A percentile compares a stretch with the other conserved stretches of the same genome.
Conservation (phyloP, 2,888 invertebrate genomes). For the Dorcus parallelipipedus region DNA sequence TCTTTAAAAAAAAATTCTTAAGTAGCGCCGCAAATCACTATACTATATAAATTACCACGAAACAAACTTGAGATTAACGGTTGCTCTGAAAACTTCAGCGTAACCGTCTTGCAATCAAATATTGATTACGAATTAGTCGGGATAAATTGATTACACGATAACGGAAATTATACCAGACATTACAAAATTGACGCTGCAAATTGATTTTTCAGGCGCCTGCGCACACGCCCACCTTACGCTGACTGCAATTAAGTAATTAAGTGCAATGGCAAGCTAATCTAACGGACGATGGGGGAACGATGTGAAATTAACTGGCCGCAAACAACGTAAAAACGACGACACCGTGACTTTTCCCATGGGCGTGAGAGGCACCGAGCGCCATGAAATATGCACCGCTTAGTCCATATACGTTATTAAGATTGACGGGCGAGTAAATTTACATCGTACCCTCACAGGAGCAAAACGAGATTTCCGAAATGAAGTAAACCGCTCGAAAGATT, state of each 20-base stretch:
- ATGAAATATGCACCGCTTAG: too few species aligned
- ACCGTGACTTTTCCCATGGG: background rate
- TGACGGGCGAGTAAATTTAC: background rate
- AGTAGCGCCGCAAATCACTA: too few species aligned
- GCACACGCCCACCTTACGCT: conserved; percentile 12
- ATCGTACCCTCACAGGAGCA: background rate
- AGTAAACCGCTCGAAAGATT: too few species aligned
- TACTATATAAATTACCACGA: too few species aligned
- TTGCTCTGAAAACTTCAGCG: background rate
- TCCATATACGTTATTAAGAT: background rate
- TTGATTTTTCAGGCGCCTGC: conserved; percentile 43
- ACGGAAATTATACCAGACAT: conserved; percentile 41
- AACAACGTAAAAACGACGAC: background rate
- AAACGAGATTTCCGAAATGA: too few species aligned
- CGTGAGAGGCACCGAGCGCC: too few species aligned
- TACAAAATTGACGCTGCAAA: conserved; percentile 40
- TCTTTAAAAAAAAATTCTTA: too few species aligned
- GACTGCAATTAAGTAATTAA: conserved; percentile 36
- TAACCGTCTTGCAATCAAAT: conserved; percentile 24
- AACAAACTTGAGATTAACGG: too few species aligned
- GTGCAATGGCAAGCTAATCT: conserved; percentile 36
- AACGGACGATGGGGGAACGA: conserved; percentile 9
- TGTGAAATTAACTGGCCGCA: background rate
- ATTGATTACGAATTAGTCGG: conserved; percentile 29
- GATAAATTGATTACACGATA: conserved; percentile 31